Base-by-base conservation (phyloP, 2,797 vertebrate species). In the Chrosomus eos region DNA sequence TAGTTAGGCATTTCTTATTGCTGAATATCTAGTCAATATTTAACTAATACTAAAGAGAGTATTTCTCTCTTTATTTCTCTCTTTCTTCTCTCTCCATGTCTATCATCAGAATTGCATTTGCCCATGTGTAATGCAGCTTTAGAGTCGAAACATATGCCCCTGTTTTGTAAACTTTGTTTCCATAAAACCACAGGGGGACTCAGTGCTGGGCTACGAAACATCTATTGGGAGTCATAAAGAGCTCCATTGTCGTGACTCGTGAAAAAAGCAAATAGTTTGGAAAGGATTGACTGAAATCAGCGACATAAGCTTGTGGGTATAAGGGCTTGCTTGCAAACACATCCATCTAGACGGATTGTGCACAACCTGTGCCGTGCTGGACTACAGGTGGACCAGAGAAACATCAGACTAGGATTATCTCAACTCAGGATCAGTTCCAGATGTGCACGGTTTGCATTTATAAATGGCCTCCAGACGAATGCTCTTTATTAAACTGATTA, bases 371-470 rank as follows among this genome's bases (percentile, higher is more conserved):
- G 75, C 78, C 31, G n/a, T 81, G 68, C 86, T 33, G 74, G 68
- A 75, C 86, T 72, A 73, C 86, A 90, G 87, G 85, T 89, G 82
- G 84, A 89, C 82, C 74, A 82, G 33, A 78, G 82, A 81, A 82
- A 77, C 73, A 38, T 90, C 76, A 58, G 72, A 88, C 72, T 48
- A 60, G 62, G 77, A 88, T 89, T 86, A 88, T 89, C 82, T 87
- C 72, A 84, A 48, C 40, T 64, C 62, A 80, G 85, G 77, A 91
- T 88, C 76, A 88, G 78, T 88, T 91, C 90, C 91, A 92, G 88
- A 90, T 90, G 91, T 89, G 85, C 45, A 74, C 31, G 48, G 83
- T 90, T 89, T 88, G 88, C 80, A 80, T 91, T 89, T 90, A 88
- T 85, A 90, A 90, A 91, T 84, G 89, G 85, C 88, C 88, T 89